Conservation (phyloP, 2,797 vertebrate genomes). For the Poeciliopsis paucimaculata region DNA sequence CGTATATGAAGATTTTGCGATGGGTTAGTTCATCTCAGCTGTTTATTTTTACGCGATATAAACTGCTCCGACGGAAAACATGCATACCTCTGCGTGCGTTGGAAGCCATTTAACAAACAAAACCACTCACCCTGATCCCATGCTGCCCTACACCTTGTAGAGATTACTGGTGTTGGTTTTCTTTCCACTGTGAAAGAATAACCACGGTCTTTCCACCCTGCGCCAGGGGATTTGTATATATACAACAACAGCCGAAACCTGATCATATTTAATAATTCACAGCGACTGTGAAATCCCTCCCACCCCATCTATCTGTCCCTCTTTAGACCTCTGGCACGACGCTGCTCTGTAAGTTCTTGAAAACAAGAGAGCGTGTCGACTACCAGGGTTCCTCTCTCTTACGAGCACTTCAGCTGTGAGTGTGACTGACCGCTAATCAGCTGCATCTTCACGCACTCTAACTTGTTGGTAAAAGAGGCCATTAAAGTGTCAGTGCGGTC, state of each 20-base stretch:
- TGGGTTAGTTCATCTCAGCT: background rate
- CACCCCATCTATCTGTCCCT: slow-evolving; percentile 69
- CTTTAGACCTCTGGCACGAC: slow-evolving; percentile 74
- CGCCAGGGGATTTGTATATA: slow-evolving; percentile 46
- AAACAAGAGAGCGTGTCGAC: slow-evolving; percentile 57
- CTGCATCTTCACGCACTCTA: background rate
- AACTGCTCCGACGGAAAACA: background rate
- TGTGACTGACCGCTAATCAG: slow-evolving; percentile 5
- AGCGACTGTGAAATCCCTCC: slow-evolving; percentile 72
- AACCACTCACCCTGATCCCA: slow-evolving; percentile 23
- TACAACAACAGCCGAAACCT: slow-evolving; percentile 68
- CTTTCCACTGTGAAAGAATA: slow-evolving; percentile 81
- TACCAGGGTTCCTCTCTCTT: slow-evolving; percentile 14
- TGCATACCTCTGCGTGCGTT: slow-evolving; percentile 14
- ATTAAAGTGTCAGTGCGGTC: slow-evolving; percentile 41
- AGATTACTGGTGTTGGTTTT: slow-evolving; percentile 82
- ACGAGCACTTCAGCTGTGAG: slow-evolving; percentile 16
- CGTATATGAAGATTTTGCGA: background rate
- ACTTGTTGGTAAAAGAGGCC: background rate
- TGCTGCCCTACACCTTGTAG: slow-evolving; percentile 55
- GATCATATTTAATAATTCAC: slow-evolving; percentile 82
- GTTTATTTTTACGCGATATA: background rate
- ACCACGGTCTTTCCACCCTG: slow-evolving; percentile 47
- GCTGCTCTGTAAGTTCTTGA: slow-evolving; percentile 72
- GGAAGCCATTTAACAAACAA: slow-evolving; percentile 30